Base-by-base conservation (phyloP, 2,113 vertebrate genomes). In the Catharus fuscescens region DNA sequence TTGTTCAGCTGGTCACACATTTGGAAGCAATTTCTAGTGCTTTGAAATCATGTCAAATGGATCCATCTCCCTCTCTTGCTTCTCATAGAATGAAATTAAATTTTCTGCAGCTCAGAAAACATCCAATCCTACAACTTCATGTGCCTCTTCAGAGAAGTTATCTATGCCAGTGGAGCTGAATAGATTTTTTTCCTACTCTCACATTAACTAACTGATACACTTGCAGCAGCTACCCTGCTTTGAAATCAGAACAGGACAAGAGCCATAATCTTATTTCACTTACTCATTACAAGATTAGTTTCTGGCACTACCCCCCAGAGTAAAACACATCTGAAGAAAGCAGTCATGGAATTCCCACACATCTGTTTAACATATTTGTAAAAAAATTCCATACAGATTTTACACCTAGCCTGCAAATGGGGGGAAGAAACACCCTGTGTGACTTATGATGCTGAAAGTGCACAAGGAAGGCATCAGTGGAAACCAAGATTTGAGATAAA, bases 1-100 rank as follows among this genome's bases (percentile, higher is more conserved):
- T 95, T 90, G 66, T 83, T 95, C 91, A 88, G 60, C 86, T 71
- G 67, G 67, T 80, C 66, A 88, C 50, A 70, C 50, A 86, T 80
- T 91, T 93, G 29, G 52, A 93, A 80, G 50, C 44, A 73, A 95
- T 85, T 90, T 90, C 79, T 54, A 79, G 60, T 25, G 42, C 65
- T 90, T 90, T 81, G 74, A 95, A 90, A 86, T 71, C 70, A 61
- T 17, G 18, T 83, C 87, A 90, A 31, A 80, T 66, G 50, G 74
- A 77, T 80, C 54, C 38, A 62, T 73, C 50, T 94, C 82, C 84
- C 61, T 57, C 52, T 72, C 14, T 21, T 45, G 17, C n/a, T 31
- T 93, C 34, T 83, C 32, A 64, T 15, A 57, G 70, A 86, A 70
- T 31, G 13, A 91, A 70, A 78, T 88, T 9, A 72, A 92, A 92